Evolutionary conservation across 2,797 vertebrate species (phyloP).

Genomic region (Gallinago nigripennis): DNA sequence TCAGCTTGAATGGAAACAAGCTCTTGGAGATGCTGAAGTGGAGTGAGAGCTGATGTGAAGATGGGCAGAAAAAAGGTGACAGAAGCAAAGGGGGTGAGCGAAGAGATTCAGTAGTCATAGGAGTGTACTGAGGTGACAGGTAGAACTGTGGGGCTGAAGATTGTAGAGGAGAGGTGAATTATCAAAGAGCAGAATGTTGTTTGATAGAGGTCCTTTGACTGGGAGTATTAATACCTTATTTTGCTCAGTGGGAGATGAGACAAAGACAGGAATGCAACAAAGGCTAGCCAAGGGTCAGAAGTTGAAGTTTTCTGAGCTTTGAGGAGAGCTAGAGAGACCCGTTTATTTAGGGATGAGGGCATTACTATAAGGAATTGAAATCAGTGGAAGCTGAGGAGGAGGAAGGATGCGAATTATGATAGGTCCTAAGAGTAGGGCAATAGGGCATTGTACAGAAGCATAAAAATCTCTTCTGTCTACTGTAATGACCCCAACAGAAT

Average conservation of each 20-base stretch:
- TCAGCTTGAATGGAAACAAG: background rate
- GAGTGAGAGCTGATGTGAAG: background rate
- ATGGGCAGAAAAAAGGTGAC: background rate
- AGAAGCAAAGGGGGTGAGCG: background rate
- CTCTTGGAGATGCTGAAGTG: background rate
- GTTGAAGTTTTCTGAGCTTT: background rate
- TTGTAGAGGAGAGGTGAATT: background rate
- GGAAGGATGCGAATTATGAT: background rate
- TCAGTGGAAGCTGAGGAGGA: background rate
- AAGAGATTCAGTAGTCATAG: background rate
- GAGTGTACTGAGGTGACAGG: background rate
- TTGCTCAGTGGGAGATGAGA: background rate
- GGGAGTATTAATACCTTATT: background rate
- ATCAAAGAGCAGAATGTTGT: background rate
- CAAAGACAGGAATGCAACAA: background rate
- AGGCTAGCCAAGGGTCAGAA: background rate
- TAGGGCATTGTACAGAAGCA: background rate
- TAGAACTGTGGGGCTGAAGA: background rate
- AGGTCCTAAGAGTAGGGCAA: background rate
- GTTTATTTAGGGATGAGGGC: background rate
- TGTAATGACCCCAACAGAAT: background rate
- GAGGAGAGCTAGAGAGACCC: background rate
- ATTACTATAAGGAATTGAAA: background rate
- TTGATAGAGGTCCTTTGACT: background rate
- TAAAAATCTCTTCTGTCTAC: background rate